phyloP scores from a whole-genome alignment of 2,888 invertebrate species.

The Tipula vernalis region DNA sequence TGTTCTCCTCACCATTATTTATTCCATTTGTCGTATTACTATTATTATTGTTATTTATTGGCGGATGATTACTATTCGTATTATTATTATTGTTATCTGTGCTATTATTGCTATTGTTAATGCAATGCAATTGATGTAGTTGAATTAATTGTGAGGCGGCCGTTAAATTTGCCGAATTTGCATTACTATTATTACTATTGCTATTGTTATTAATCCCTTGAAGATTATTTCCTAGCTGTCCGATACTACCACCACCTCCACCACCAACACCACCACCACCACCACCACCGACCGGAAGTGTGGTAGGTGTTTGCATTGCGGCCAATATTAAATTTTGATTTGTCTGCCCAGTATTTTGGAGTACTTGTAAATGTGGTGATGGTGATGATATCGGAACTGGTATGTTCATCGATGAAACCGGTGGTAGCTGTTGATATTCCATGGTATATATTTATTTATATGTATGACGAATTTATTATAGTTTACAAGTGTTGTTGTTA shows the following conservation, averaged over 20 bases:
- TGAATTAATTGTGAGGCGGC: conserved; percentile 16
- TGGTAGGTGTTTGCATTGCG: conserved; percentile 26
- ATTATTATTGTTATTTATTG: conserved; percentile 15
- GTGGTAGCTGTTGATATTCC: conserved; percentile 35
- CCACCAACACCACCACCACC: not conserved
- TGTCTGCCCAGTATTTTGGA: conserved; percentile 15
- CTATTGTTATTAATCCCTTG: conserved; percentile 23
- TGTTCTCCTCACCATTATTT: conserved; percentile 26
- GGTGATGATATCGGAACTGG: conserved; percentile 25
- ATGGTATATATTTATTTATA: conserved; percentile 18
- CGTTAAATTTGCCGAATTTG: conserved; percentile 14
- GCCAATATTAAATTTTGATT: conserved; percentile 23
- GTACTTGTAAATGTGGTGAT: conserved; percentile 21
- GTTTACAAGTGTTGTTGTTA: not conserved
- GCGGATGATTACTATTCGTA: conserved; percentile 16
- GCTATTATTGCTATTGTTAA: conserved; percentile 10
- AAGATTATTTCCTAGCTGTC: conserved; percentile 33
- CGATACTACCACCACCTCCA: conserved; percentile 23
- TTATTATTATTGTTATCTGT: conserved; percentile 17
- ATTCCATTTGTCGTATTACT: conserved; percentile 14
- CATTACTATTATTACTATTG: conserved; percentile 20
- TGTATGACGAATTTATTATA: not conserved
- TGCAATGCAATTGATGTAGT: conserved; percentile 11
- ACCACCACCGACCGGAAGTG: conserved; percentile 23
- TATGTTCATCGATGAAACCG: conserved; percentile 30